phyloP scores from a whole-genome alignment of 2,797 vertebrate species.

The Peromyscus aztecus region DNA sequence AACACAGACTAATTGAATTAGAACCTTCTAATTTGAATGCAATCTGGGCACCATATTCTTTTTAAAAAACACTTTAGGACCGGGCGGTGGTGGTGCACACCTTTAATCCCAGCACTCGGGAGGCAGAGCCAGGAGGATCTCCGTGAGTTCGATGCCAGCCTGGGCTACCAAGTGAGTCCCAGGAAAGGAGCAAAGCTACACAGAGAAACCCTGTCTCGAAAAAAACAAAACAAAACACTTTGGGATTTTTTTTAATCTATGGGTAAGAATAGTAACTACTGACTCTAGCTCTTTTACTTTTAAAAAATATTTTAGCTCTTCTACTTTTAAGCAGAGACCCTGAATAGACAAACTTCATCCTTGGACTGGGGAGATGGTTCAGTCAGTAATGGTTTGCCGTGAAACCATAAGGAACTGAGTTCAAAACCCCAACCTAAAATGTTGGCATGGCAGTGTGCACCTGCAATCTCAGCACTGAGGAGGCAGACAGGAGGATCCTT shows the following conservation, averaged over 20 bases:
- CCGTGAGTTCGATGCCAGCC: too few relatives aligned
- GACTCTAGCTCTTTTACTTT: background rate
- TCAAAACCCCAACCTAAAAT: background rate
- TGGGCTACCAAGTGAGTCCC: too few relatives aligned
- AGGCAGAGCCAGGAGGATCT: too few relatives aligned
- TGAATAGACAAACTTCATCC: constrained; percentile 30
- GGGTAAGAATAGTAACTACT: constrained; percentile 11
- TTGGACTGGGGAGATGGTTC: background rate
- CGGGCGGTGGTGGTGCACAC: too few relatives aligned
- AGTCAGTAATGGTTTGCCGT: too few relatives aligned
- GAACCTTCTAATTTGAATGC: constrained; percentile 47
- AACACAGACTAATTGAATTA: constrained; percentile 38
- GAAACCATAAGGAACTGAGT: background rate
- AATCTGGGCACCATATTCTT: constrained; percentile 44
- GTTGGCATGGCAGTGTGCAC: background rate
- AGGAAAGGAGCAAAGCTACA: too few relatives aligned
- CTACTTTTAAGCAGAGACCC: constrained; percentile 13
- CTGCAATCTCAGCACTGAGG: background rate
- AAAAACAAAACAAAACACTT: too few relatives aligned
- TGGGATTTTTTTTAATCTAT: background rate
- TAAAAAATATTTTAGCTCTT: constrained; percentile 4
- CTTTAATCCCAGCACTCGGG: too few relatives aligned
- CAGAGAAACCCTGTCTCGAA: too few relatives aligned
- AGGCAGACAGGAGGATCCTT: background rate
- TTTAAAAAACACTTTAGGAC: background rate